Evolutionary conservation across 2,888 invertebrate genomes (phyloP), one percentile per base, ranked within the genome.

Genomic region (Allophyes oxyacanthae): DNA sequence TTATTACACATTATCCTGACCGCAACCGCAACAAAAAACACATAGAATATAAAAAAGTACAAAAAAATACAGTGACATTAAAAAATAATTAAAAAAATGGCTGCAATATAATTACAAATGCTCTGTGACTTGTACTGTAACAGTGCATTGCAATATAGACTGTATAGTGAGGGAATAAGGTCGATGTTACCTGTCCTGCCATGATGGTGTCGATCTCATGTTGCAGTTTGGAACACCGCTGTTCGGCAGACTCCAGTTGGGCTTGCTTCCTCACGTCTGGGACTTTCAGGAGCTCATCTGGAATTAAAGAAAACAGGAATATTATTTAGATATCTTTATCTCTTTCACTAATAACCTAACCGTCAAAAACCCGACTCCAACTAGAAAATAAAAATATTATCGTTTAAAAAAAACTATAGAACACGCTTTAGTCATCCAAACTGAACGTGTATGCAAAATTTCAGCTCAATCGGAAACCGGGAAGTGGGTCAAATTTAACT

Each of bases 201-300:
- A 83, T 86, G 61, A 92, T 87, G 60, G 84, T 80, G 82, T 94
- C 93, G 20, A 93, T 91, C 74, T 94, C 89, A 26, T 89, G 88
- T 65, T 94, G 92, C 1, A 94, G 74, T 1, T 83, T 89, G 10
- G 86, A 79, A 57, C 92, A 91, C 2, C 94, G 79, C 56, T 85
- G 88, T 48, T 94, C 90, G 0, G 94, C 92, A 0, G 93, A 87
- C 57, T 93, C 94, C 1, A 94, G 77, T 55, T 93, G 89, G 0
- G 89, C 85, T 52, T 91, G 90, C 41, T 93, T 94, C n/a, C 92
- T 79, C 0, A 94, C 91, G 51, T 94, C 94, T 0, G 93, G 92
- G 1, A 93, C 93, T 79, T 94, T 93, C 9, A 88, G 82, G 7
- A 94, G 82, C 66, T 92, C 91, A 61, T 85, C 94, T 94, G 86